Base-by-base conservation (phyloP, 1,140 invertebrate species). In the Drosophila kikkawai region DNA sequence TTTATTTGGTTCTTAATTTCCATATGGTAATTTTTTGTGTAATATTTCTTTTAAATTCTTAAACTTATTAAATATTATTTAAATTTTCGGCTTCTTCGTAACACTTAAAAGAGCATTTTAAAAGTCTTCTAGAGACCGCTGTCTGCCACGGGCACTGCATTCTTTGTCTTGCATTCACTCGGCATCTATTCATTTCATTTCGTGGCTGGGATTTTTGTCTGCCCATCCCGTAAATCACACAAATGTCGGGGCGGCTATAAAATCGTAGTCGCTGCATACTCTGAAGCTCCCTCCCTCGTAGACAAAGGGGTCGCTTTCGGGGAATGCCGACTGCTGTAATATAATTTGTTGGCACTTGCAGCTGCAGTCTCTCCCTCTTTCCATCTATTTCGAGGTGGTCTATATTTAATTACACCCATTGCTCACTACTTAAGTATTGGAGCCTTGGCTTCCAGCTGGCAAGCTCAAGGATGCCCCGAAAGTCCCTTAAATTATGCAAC, bases 401-500 rank as follows among this genome's bases (percentile, higher is more conserved):
- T 88, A 66, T 56, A 78, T 79, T 80, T 88, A 88, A 87, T 88
- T 87, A 73, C 78, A 61, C 47, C 17, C 59, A 50, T 65, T 29
- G 47, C 29, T 47, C 26, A 37, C 22, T 45, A 44, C 26, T 22
- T 44, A 55, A 68, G 50, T 51, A 41, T 42, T 39, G 6, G 37
- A 36, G 15, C 15, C n/a, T 12, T 3, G 39, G 34, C 29, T 11
- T 37, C 39, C 50, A 37, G 37, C 26, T 44, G 48, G 17, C 36
- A 17, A 42, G n/a, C 8, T 22, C 32, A 59, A 53, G 48, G 32
- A 51, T 42, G 53, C 15, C 51, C 26, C 17, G 45, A 48, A 36
- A 82, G 65, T 77, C 75, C 80, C 70, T 87, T 87, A 76, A 87
- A 87, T 80, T 87, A 86, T 77, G 80, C 71, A 80, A 65, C 75